A percentile compares a stretch with the other conserved stretches of the same genome.
Conservation (phyloP, 2,113 vertebrate species). For the Myiozetetes cayanensis region DNA sequence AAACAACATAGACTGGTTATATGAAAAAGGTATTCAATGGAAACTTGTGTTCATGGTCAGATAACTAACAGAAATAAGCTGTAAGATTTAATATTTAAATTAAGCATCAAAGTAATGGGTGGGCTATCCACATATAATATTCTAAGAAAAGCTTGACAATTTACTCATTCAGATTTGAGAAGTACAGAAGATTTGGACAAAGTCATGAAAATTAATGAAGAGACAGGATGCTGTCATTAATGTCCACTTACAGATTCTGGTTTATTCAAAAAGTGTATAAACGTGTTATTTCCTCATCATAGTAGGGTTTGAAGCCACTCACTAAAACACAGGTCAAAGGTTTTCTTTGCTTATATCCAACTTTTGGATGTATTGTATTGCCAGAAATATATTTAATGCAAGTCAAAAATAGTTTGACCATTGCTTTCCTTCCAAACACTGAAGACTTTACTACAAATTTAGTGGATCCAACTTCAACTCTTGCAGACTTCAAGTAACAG, state of each 20-base stretch:
- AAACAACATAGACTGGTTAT: conserved; percentile 68
- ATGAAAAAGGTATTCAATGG: conserved; percentile 29
- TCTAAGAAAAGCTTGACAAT: conserved; percentile 46
- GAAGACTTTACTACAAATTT: conserved; percentile 47
- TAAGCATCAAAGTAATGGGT: conserved; percentile 27
- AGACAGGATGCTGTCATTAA: conserved; percentile 77
- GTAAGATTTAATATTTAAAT: conserved; percentile 21
- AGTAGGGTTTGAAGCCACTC: conserved; percentile 53
- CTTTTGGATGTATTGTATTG: conserved; percentile 58
- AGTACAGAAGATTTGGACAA: conserved; percentile 57
- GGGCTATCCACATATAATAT: conserved; percentile 55
- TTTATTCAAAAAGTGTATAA: conserved; percentile 80
- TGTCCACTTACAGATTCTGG: conserved; percentile 79
- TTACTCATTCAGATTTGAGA: conserved; percentile 33
- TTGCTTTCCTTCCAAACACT: conserved; percentile 56
- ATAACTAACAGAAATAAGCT: conserved; percentile 21
- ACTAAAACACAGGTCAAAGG: conserved; percentile 68
- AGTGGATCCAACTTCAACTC: conserved; percentile 51
- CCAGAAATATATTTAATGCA: conserved; percentile 50
- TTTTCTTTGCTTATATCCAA: conserved; percentile 56
- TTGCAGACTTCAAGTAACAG: conserved; percentile 24
- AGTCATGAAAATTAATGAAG: conserved; percentile 73
- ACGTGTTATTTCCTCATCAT: conserved; percentile 66
- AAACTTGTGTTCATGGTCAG: conserved; percentile 21
- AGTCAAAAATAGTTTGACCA: conserved; percentile 62